Conservation (phyloP, 2,888 invertebrate species). For the Tuta absoluta region DNA sequence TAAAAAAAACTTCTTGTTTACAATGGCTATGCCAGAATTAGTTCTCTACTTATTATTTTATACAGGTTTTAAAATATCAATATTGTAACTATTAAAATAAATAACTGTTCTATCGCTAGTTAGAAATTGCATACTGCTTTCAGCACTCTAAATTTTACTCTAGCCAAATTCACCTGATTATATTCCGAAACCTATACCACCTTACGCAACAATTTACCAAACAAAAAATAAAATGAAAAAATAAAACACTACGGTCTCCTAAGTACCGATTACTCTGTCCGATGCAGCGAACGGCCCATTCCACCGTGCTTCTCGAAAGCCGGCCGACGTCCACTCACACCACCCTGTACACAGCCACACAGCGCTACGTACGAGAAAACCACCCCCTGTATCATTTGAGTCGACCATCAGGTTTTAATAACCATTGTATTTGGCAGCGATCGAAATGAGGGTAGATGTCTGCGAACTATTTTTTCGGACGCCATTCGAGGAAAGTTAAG, state of each 20-base stretch:
- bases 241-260: constrained; percentile 31
- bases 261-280: constrained; percentile 42
- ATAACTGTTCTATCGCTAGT: too few relatives aligned
- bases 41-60: neutral
- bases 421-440: constrained; percentile 80
- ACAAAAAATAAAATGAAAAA: constrained; percentile 4
- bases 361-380: constrained; percentile 41
- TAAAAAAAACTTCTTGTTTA: neutral
- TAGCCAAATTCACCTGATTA: too few relatives aligned
- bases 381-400: constrained; percentile 62
- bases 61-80: neutral
- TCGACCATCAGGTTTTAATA: constrained; percentile 73
- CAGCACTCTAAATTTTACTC: too few relatives aligned
- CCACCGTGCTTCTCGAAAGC: constrained; percentile 69
- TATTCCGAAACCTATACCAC: neutral
- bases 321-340: constrained; percentile 63
- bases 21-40: neutral
- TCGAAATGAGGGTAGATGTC: constrained; percentile 75
- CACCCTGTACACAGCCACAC: constrained; percentile 37
- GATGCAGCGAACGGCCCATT: constrained; percentile 50
- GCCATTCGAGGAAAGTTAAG: constrained; percentile 28
- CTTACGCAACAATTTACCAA: neutral
- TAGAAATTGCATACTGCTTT: too few relatives aligned
- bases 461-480: constrained; percentile 58
- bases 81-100: too few relatives aligned